phyloP scores from a whole-genome alignment of 2,113 vertebrate species.

The Oriolus oriolus region DNA sequence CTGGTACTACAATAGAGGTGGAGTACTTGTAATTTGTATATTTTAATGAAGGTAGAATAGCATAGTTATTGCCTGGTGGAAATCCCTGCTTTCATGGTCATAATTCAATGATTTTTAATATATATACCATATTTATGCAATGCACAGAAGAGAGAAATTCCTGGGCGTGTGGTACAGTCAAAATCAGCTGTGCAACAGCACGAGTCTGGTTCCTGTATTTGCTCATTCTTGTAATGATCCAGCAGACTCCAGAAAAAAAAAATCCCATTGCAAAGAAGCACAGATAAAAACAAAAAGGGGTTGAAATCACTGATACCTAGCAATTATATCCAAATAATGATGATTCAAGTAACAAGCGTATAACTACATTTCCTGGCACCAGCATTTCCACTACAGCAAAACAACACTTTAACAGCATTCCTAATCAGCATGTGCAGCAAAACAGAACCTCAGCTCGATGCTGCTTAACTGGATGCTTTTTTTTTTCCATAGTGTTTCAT shows the following conservation, averaged over 20 bases:
- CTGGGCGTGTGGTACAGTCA: not conserved
- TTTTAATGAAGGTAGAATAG: not conserved
- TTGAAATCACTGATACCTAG: not conserved
- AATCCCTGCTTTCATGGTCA: not conserved
- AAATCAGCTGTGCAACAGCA: not conserved
- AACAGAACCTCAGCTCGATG: not conserved
- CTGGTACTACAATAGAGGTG: not conserved
- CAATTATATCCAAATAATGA: slow-evolving; percentile 46
- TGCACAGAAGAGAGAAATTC: not conserved
- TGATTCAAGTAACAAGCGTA: slow-evolving; percentile 42
- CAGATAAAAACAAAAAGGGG: not conserved
- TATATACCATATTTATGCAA: not conserved
- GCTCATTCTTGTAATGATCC: not conserved
- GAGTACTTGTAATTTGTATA: not conserved
- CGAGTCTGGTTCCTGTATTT: not conserved
- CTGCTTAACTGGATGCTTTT: slow-evolving; percentile 2
- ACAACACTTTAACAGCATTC: slow-evolving; percentile 40
- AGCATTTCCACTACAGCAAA: slow-evolving; percentile 45
- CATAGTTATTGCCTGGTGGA: not conserved
- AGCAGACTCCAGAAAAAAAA: not conserved
- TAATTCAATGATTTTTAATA: not conserved
- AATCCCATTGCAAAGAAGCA: not conserved
- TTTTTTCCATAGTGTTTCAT: slow-evolving; percentile 28
- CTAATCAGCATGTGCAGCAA: slow-evolving; percentile 62
- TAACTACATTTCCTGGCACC: slow-evolving; percentile 54